Conservation (phyloP, 2,888 invertebrate species). For the Hofmannophila pseudospretella region DNA sequence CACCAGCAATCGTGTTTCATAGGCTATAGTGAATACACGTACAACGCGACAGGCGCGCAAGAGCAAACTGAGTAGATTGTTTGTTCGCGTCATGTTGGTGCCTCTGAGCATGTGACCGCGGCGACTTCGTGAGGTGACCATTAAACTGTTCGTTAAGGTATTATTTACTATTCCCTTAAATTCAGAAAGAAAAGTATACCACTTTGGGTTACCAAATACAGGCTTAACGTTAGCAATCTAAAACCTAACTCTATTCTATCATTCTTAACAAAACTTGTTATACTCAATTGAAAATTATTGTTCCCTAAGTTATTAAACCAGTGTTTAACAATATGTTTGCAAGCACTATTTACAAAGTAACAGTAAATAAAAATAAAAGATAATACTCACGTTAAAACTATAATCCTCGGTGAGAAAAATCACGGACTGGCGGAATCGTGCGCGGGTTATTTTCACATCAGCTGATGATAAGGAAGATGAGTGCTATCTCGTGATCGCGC, state of each 20-base stretch:
- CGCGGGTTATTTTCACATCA: slow-evolving; percentile 48
- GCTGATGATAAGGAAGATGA: slow-evolving; percentile 72
- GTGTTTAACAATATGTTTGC: no score
- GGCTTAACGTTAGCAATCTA: not conserved
- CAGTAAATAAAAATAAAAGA: not conserved
- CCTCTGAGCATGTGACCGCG: slow-evolving; percentile 61
- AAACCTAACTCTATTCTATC: not conserved
- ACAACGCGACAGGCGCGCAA: slow-evolving; percentile 56
- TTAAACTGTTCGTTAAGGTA: slow-evolving; percentile 36
- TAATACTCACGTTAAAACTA: not conserved
- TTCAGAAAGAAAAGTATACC: not conserved
- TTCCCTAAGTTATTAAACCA: no score
- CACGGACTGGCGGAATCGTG: slow-evolving; percentile 27
- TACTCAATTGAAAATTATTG: no score
- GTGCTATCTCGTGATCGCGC: slow-evolving; percentile 66
- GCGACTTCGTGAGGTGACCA: slow-evolving; percentile 51
- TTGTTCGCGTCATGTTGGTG: slow-evolving; percentile 51
- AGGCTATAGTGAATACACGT: slow-evolving; percentile 37
- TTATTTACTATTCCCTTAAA: not conserved
- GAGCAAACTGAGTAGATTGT: slow-evolving; percentile 45
- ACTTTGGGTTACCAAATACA: not conserved
- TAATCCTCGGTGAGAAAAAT: not conserved
- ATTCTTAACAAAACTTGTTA: not conserved
- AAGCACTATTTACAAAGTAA: not conserved
- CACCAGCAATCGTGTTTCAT: slow-evolving; percentile 48